phyloP scores from a whole-genome alignment of 1,140 invertebrate species.

The Ips typographus region DNA sequence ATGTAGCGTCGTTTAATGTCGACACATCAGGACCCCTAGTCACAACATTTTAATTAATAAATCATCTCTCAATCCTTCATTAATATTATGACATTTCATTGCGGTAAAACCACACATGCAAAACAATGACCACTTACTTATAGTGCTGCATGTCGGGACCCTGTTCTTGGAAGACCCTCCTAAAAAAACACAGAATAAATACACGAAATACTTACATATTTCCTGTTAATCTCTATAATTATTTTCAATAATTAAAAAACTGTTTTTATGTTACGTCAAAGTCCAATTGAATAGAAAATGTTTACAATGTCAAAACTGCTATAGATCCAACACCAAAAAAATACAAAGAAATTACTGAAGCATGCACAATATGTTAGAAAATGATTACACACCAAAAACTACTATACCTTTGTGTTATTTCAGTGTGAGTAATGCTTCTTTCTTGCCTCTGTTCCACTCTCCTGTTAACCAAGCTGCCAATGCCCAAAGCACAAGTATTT shows the following conservation, averaged over 20 bases:
- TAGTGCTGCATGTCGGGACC: conserved; percentile 66
- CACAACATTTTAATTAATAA: neutral
- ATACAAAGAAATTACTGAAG: no score
- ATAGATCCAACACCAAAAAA: no score
- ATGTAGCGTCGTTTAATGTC: conserved; percentile 47
- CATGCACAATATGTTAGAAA: neutral
- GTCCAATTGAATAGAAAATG: no score
- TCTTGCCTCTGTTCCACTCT: conserved; percentile 69
- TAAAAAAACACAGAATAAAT: conserved; percentile 54
- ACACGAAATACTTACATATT: conserved; percentile 31
- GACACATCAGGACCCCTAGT: conserved; percentile 47
- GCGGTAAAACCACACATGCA: conserved; percentile 33
- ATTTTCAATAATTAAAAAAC: neutral
- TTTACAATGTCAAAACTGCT: no score
- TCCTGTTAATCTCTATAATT: conserved; percentile 11
- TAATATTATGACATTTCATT: no score
- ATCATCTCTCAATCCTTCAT: no score
- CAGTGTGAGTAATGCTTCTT: conserved; percentile 67
- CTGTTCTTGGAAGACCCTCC: conserved; percentile 66
- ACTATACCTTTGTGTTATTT: conserved; percentile 67
- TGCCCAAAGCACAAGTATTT: conserved; percentile 46
- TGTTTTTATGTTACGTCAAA: neutral
- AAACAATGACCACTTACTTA: conserved; percentile 58
- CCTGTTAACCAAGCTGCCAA: conserved; percentile 65
- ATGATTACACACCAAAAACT: neutral